Evolutionary conservation across 2,888 invertebrate species (phyloP).

Genomic region (Margaritifera margaritifera): DNA sequence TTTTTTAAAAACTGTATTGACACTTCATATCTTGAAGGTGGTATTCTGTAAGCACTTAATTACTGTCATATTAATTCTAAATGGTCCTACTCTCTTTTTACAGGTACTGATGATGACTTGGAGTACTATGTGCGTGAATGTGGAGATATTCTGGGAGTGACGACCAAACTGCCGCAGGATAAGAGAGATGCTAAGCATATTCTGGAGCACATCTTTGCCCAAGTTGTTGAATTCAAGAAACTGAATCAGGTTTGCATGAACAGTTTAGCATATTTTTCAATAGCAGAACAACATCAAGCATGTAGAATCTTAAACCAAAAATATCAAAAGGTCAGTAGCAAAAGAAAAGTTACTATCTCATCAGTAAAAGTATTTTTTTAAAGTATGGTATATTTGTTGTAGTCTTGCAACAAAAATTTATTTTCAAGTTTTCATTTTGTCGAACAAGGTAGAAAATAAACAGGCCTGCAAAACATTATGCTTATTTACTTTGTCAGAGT

Average conservation of each 20-base stretch:
- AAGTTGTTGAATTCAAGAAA: constrained; percentile 89
- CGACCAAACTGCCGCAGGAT: constrained; percentile 70
- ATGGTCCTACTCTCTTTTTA: constrained; percentile 5
- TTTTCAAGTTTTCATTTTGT: constrained; percentile 1
- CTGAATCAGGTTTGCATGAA: constrained; percentile 71
- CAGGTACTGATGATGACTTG: constrained; percentile 84
- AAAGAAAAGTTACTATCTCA: too few relatives aligned
- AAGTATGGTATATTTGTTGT: neutral
- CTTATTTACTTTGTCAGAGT: too few relatives aligned
- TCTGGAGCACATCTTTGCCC: constrained; percentile 84
- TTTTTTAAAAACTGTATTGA: too few relatives aligned
- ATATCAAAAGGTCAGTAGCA: neutral
- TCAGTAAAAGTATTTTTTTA: too few relatives aligned
- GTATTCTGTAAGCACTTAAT: neutral
- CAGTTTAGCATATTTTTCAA: too few relatives aligned
- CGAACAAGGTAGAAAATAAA: neutral
- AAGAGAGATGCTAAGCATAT: constrained; percentile 77
- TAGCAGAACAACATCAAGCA: neutral
- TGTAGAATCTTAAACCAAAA: neutral
- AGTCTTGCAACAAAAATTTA: neutral
- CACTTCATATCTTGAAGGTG: too few relatives aligned
- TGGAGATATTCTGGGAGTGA: constrained; percentile 84
- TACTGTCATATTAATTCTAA: neutral
- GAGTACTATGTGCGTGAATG: constrained; percentile 94
- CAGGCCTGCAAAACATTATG: too few relatives aligned